Percentiles rank a stretch among this genome's conserved stretches.
Evolutionary conservation across 2,113 vertebrate species (phyloP).

Genomic region (Argyrosomus japonicus): DNA sequence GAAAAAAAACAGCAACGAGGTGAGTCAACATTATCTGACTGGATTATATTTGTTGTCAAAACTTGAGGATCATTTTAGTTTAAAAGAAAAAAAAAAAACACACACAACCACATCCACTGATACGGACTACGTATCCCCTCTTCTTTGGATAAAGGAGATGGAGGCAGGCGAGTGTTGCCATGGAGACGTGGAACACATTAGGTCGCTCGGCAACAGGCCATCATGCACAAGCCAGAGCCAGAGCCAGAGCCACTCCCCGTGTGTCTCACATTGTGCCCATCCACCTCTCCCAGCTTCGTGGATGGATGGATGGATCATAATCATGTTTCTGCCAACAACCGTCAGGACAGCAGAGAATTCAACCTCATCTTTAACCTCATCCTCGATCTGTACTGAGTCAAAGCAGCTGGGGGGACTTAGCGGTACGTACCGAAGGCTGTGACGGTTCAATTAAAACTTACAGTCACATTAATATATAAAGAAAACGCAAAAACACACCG

Average conservation of each 20-base stretch:
- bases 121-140: slow-evolving; percentile 16
- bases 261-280: slow-evolving; percentile 44
- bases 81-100: not conserved
- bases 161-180: slow-evolving; percentile 82
- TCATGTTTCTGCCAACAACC: slow-evolving; percentile 38
- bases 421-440: not conserved
- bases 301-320: slow-evolving; percentile 37
- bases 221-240: slow-evolving; percentile 71
- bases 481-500: not conserved
- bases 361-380: slow-evolving; percentile 33
- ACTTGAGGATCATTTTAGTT: not conserved
- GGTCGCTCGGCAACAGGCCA: slow-evolving; percentile 84
- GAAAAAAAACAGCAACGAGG: slow-evolving; percentile 18
- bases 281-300: slow-evolving; percentile 38
- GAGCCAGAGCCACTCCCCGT: slow-evolving; percentile 73
- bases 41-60: slow-evolving; percentile 17
- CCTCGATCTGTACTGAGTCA: slow-evolving; percentile 38
- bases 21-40: not conserved
- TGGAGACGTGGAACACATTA: slow-evolving; percentile 79
- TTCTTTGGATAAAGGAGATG: slow-evolving; percentile 71
- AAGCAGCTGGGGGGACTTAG: slow-evolving; percentile 13
- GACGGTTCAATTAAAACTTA: slow-evolving; percentile 32
- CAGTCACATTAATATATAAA: not conserved
- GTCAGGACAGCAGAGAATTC: slow-evolving; percentile 27
- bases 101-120: slow-evolving; percentile 36